These are phyloP conservation scores for Tiliqua scincoides DNA, from an alignment of 2,113 vertebrate species.

Conservation along the genomic window DNA sequence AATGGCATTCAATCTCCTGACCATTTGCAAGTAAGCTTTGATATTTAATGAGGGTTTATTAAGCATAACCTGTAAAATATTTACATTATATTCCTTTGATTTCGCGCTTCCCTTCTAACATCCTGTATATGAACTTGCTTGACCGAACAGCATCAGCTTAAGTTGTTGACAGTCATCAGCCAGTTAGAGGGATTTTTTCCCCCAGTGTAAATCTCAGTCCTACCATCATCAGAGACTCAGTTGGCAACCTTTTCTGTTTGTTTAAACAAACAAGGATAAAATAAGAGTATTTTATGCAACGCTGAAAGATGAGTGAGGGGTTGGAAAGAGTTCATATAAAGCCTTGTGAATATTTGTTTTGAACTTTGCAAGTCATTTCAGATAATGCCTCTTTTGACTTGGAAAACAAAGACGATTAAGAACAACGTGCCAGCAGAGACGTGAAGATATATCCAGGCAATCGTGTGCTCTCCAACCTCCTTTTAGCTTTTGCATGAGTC, in stretches of 20 bases:
- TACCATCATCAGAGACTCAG: conserved; percentile 36
- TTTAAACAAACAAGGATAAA: conserved; percentile 44
- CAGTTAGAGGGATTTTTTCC: background rate
- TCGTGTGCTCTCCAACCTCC: background rate
- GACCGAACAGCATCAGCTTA: background rate
- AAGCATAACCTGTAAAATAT: background rate
- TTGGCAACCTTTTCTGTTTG: conserved; percentile 52
- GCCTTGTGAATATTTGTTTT: conserved; percentile 45
- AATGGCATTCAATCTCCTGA: background rate
- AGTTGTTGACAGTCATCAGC: conserved; percentile 35
- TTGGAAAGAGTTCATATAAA: conserved; percentile 19
- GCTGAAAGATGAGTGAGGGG: conserved; percentile 45
- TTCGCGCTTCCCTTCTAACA: rapidly evolving
- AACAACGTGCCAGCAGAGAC: conserved; percentile 47
- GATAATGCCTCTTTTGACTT: conserved; percentile 34
- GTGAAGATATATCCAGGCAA: background rate
- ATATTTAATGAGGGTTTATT: background rate
- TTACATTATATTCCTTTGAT: background rate
- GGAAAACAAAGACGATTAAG: conserved; percentile 52
- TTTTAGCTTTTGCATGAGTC: background rate
- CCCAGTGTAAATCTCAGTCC: conserved; percentile 28
- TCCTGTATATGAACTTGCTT: background rate
- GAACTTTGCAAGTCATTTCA: conserved; percentile 43
- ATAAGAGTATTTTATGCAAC: background rate
- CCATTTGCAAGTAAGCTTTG: background rate